These are phyloP conservation scores for Byasa hedistus DNA, from an alignment of 2,888 invertebrate genomes.

Conservation along the genomic window DNA sequence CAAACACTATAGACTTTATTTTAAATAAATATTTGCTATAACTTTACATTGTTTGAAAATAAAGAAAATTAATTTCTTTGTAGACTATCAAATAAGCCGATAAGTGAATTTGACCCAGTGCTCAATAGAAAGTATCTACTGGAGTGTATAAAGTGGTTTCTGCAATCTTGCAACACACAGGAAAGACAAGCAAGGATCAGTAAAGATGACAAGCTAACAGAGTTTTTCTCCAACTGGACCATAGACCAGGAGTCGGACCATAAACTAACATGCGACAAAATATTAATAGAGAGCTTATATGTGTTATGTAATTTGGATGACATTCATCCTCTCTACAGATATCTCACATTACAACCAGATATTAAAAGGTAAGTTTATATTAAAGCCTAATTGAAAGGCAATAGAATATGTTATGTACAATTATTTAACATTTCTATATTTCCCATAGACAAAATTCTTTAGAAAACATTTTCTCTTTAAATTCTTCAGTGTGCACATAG, in stretches of 20 bases:
- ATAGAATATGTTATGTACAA: too few species aligned
- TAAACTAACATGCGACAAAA: conserved; percentile 54
- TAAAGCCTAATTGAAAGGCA: too few species aligned
- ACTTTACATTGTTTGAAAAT: too few species aligned
- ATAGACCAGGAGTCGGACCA: conserved; percentile 34
- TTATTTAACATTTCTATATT: too few species aligned
- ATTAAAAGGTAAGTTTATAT: conserved; percentile 65
- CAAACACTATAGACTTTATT: too few species aligned
- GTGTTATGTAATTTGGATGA: conserved; percentile 84
- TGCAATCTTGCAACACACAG: conserved; percentile 79
- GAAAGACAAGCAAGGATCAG: conserved; percentile 38
- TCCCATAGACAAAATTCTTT: too few species aligned
- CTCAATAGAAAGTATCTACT: conserved; percentile 85
- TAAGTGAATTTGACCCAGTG: conserved; percentile 82
- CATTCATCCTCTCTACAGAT: conserved; percentile 76
- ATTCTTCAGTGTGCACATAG: too few species aligned
- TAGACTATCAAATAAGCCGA: conserved; percentile 81
- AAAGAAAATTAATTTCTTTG: conserved; percentile 38
- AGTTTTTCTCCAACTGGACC: conserved; percentile 32
- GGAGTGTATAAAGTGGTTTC: conserved; percentile 85
- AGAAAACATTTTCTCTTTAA: too few species aligned
- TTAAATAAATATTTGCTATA: too few species aligned
- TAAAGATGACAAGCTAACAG: conserved; percentile 35
- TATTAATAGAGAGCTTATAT: conserved; percentile 84
- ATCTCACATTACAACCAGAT: conserved; percentile 60